These are phyloP conservation scores for Chrysolina oricalcia DNA, from an alignment of 2,888 invertebrate genomes.

Conservation along the genomic window DNA sequence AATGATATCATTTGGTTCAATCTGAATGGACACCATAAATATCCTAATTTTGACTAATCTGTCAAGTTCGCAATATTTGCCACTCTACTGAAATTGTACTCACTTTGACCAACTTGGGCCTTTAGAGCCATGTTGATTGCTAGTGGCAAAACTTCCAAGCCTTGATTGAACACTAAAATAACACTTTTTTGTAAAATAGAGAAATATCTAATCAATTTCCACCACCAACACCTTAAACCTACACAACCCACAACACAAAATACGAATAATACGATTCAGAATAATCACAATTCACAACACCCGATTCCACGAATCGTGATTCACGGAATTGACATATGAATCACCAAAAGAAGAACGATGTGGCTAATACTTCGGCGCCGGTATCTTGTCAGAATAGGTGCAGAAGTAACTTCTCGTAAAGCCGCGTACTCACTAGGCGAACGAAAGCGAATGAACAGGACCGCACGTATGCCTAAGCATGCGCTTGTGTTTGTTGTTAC, in stretches of 20 bases:
- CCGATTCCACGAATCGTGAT: not conserved
- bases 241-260: too few relatives aligned
- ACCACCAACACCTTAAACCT: not conserved
- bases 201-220: not conserved
- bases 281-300: not conserved
- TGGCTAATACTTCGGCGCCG: not conserved
- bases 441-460: too few relatives aligned
- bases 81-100: slow-evolving; percentile 38
- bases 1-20: too few relatives aligned
- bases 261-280: not conserved
- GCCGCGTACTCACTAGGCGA: too few relatives aligned
- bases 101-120: slow-evolving; percentile 60
- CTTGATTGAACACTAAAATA: not conserved
- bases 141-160: not conserved
- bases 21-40: too few relatives aligned
- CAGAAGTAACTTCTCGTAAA: too few relatives aligned
- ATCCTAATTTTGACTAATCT: too few relatives aligned
- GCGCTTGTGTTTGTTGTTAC: too few relatives aligned
- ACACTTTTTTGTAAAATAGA: not conserved
- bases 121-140: slow-evolving; percentile 56
- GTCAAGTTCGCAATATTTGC: too few relatives aligned
- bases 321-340: not conserved
- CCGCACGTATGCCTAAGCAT: too few relatives aligned
- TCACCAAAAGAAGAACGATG: not conserved
- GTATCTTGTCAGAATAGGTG: not conserved